Base-by-base conservation (phyloP, 2,888 invertebrate species). In the Agrenia bidenticulata region DNA sequence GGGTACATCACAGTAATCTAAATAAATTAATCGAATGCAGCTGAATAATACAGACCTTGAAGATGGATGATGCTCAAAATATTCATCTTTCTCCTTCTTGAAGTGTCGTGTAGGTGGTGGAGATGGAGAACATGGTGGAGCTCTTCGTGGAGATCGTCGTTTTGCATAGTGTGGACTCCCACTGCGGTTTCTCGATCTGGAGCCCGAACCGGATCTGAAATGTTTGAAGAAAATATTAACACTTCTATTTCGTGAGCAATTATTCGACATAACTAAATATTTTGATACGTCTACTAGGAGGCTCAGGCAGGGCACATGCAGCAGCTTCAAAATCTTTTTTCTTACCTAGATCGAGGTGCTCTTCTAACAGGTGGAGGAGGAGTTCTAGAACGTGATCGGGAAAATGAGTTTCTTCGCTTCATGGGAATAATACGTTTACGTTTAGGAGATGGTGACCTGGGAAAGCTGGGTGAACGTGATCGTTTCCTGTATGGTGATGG, bases 331-430 rank as follows among this genome's bases (percentile, higher is more conserved):
- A 32, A 32, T 32, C 32, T 11, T 11, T 9, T 54, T 23, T 51
- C 56, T 27, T 61, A 70, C 71, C 72, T 65, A 1, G 72, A 73
- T 51, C 73, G 61, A 9, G 45, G 27, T 13, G 53, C 24, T 39
- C 72, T 26, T 59, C 66, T 41, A 13, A 64, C 27, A 1, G 68
- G 79, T 78, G 7, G 78, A 79, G 19, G 71, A 53, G 82, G 82
- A 73, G 80, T 81, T 67, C 82, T 78, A 19, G 82, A 81, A 67
- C 81, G 77, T 49, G 73, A 72, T 17, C 76, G 71, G 2, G 78
- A 77, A n/a, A 79, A 77, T 24, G 81, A 80, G 27, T 79, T 63
- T 23, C 73, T 59, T 53, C 76, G 61, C 45, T 72, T 69, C 15
- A 67, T 53, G 27, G 37, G 63, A n/a, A 50, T n/a, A 26, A 67